These are phyloP conservation scores for Poecilia latipinna DNA, from an alignment of 2,113 vertebrate species.

Conservation along the genomic window DNA sequence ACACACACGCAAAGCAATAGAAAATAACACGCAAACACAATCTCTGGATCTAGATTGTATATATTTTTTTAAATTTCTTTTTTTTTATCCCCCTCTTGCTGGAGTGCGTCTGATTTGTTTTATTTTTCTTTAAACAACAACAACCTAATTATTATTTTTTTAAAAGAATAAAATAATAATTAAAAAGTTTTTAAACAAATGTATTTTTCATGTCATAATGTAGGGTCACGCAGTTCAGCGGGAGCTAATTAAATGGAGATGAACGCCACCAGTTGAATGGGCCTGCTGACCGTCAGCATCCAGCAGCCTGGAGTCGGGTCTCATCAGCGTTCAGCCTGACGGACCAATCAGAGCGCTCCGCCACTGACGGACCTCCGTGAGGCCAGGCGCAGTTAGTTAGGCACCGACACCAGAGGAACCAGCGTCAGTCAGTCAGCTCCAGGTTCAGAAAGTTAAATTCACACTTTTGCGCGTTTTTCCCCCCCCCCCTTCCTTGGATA, in stretches of 20 bases:
- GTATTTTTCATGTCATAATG: too few relatives aligned
- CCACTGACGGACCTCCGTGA: conserved; percentile 63
- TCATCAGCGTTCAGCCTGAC: conserved; percentile 55
- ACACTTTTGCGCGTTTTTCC: background rate
- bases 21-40: conserved; percentile 20
- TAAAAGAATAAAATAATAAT: too few relatives aligned
- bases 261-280: conserved; percentile 65
- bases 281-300: conserved; percentile 38
- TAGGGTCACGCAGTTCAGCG: background rate
- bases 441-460: conserved; percentile 46
- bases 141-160: too few relatives aligned
- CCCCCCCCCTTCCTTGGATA: background rate
- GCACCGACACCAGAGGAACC: conserved; percentile 32
- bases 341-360: conserved; percentile 70
- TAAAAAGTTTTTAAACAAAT: too few relatives aligned
- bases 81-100: background rate
- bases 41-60: conserved; percentile 19
- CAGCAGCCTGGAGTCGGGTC: conserved; percentile 45
- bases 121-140: background rate
- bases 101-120: background rate
- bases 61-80: background rate
- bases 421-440: conserved; percentile 15
- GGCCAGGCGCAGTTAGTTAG: conserved; percentile 64
- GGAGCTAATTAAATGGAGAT: conserved; percentile 9
- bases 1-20: conserved; percentile 2